These are phyloP conservation scores for Mormyrus proboscirostris DNA, from an alignment of 2,797 vertebrate genomes.

Conservation along the genomic window DNA sequence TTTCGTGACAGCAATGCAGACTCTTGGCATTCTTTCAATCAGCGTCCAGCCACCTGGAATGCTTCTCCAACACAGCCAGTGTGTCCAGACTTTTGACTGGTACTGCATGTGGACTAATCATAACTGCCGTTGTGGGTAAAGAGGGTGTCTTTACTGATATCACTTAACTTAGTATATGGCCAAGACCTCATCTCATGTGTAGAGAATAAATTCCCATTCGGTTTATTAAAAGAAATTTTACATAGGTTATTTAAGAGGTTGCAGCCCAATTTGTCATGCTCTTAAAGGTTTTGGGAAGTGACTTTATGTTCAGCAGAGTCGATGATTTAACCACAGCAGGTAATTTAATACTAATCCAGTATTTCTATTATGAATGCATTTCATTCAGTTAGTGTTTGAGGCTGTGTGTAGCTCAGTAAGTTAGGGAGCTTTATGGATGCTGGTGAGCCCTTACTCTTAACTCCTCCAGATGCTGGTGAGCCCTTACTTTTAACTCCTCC, in stretches of 20 bases:
- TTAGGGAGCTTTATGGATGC: not conserved
- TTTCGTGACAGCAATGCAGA: not conserved
- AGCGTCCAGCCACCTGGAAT: not conserved
- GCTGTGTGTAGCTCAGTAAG: not conserved
- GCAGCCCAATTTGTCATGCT: not conserved
- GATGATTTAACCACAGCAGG: not conserved
- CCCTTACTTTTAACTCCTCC: no score
- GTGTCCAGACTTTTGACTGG: not conserved
- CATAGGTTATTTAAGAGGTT: not conserved
- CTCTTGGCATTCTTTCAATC: not conserved
- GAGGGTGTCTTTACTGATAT: not conserved
- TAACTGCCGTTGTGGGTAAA: not conserved
- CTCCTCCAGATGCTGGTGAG: no score
- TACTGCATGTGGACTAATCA: not conserved
- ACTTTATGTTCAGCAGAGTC: not conserved
- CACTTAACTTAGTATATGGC: not conserved
- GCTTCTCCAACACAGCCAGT: not conserved
- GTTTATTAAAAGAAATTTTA: not conserved
- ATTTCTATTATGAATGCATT: not conserved
- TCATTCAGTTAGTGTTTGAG: not conserved
- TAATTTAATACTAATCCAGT: not conserved
- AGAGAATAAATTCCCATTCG: not conserved
- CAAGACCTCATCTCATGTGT: not conserved
- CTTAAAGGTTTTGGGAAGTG: not conserved
- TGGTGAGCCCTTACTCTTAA: not conserved